Evolutionary conservation across 2,113 vertebrate species (phyloP).

Genomic region (Lophura nycthemera): DNA sequence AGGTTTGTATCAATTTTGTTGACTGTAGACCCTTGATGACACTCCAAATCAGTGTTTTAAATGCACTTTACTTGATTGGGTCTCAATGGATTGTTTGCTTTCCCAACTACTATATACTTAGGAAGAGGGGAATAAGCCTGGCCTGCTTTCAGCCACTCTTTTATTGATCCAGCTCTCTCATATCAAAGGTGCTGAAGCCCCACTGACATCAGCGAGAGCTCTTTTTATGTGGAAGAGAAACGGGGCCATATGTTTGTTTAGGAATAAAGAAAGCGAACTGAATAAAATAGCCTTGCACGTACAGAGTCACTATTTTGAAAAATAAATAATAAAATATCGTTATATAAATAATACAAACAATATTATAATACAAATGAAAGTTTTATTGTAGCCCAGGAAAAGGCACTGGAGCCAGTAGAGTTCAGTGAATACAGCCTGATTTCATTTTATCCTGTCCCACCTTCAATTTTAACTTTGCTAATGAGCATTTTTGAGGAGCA

Average conservation of each 20-base stretch:
- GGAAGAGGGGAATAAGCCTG: neutral
- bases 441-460: neutral
- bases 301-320: neutral
- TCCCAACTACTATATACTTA: neutral
- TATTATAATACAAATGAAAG: neutral
- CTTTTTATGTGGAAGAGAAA: neutral
- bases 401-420: neutral
- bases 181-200: neutral
- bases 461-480: neutral
- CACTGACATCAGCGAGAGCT: neutral
- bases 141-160: neutral
- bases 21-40: neutral
- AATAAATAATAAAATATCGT: neutral
- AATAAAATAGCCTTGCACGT: neutral
- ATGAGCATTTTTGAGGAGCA: neutral
- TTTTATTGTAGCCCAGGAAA: neutral
- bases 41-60: neutral
- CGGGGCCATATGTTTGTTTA: neutral
- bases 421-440: neutral
- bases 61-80: conserved; percentile 24
- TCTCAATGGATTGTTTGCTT: neutral
- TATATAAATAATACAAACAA: too few relatives aligned
- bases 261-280: neutral
- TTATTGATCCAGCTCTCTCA: neutral
- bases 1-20: neutral